Conservation (phyloP, 2,888 invertebrate species). For the Acrobasis repandana region DNA sequence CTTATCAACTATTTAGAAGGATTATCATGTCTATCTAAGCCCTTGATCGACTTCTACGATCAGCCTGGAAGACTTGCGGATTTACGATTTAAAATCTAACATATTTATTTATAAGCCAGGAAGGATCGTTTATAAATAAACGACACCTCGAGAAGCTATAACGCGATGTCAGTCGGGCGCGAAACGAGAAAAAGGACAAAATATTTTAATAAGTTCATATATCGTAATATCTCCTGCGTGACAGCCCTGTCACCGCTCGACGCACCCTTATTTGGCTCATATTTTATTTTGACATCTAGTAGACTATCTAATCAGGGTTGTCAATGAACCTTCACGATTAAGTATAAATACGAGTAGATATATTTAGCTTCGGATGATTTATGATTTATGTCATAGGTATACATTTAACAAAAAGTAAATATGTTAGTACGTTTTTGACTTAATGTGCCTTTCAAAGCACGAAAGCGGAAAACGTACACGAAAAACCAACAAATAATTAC, state of each 20-base stretch:
- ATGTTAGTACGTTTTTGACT: no score
- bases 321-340: constrained; percentile 32
- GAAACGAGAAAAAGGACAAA: constrained; percentile 69
- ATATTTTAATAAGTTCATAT: constrained; percentile 80
- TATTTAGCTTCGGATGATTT: no score
- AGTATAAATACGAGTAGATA: not conserved
- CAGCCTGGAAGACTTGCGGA: no score
- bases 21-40: no score
- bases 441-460: no score
- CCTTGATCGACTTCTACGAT: no score
- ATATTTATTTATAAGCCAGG: constrained; percentile 33
- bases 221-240: constrained; percentile 70
- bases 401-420: no score
- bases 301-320: constrained; percentile 56
- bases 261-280: constrained; percentile 75
- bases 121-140: constrained; percentile 42
- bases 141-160: constrained; percentile 49
- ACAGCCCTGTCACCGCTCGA: constrained; percentile 71
- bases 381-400: no score
- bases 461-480: no score
- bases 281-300: constrained; percentile 77
- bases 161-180: constrained; percentile 65
- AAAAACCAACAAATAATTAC: no score
- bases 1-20: no score
- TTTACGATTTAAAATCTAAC: not conserved